phyloP scores from a whole-genome alignment of 2,797 vertebrate species.

The Phyllotis vaccarum region DNA sequence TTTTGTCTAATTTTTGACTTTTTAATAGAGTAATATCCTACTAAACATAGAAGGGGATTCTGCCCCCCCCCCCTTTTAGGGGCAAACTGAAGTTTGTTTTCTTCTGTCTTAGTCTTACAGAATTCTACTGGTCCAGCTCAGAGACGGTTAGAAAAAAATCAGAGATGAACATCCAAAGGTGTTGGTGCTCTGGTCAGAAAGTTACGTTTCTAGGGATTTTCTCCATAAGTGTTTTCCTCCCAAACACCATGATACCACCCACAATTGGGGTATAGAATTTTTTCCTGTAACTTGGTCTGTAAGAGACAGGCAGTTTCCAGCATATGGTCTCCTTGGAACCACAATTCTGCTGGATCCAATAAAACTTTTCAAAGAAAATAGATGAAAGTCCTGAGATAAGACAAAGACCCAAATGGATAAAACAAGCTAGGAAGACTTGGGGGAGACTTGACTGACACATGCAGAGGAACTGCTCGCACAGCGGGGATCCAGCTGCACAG shows the following conservation, averaged over 20 bases:
- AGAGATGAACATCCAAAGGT: not conserved
- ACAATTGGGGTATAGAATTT: not conserved
- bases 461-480: not conserved
- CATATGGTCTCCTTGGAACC: not conserved
- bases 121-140: not conserved
- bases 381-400: not conserved
- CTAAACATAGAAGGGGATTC: not conserved
- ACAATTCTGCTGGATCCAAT: not conserved
- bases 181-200: not conserved
- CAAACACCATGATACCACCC: not conserved
- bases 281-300: not conserved
- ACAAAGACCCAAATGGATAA: not conserved
- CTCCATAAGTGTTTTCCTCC: not conserved
- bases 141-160: not conserved
- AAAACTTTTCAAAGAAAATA: conserved; percentile 8
- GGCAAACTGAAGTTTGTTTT: not conserved
- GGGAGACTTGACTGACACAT: not conserved
- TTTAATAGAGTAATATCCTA: not conserved
- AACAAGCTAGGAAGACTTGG: not conserved
- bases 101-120: conserved; percentile 31
- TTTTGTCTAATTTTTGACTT: conserved; percentile 15
- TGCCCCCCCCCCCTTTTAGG: not conserved
- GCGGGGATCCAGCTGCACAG: not conserved
- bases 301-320: not conserved
- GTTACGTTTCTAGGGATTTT: not conserved